Conservation (phyloP, 2,797 vertebrate genomes). For the Muscicapa comitata region DNA sequence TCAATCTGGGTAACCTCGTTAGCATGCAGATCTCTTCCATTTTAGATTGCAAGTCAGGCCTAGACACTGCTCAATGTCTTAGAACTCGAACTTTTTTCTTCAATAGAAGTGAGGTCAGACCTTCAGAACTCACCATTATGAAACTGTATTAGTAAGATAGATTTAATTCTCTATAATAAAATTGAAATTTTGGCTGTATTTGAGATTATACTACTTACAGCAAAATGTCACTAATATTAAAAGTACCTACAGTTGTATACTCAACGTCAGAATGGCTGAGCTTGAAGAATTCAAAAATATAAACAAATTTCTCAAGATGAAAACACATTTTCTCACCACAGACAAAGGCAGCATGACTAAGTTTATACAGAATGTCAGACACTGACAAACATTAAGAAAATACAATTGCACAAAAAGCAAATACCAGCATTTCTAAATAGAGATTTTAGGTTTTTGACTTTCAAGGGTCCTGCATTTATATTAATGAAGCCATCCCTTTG, state of each 20-base stretch:
- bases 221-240: neutral
- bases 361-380: neutral
- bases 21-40: neutral
- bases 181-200: neutral
- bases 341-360: neutral
- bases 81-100: neutral
- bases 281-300: neutral
- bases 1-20: neutral
- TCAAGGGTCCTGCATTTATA: neutral
- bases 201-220: neutral
- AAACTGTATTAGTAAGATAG: neutral
- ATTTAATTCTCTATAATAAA: neutral
- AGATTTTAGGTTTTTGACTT: neutral
- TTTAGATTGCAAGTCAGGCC: neutral
- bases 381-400: neutral
- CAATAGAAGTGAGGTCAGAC: neutral
- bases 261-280: neutral
- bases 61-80: neutral
- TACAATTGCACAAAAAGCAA: neutral
- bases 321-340: neutral
- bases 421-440: neutral
- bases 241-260: neutral
- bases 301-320: neutral
- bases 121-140: neutral
- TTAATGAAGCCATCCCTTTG: neutral